Evolutionary conservation across 2,797 vertebrate species (phyloP), one percentile per base, ranked within the genome.

Genomic region (Onychomys arenicola): DNA sequence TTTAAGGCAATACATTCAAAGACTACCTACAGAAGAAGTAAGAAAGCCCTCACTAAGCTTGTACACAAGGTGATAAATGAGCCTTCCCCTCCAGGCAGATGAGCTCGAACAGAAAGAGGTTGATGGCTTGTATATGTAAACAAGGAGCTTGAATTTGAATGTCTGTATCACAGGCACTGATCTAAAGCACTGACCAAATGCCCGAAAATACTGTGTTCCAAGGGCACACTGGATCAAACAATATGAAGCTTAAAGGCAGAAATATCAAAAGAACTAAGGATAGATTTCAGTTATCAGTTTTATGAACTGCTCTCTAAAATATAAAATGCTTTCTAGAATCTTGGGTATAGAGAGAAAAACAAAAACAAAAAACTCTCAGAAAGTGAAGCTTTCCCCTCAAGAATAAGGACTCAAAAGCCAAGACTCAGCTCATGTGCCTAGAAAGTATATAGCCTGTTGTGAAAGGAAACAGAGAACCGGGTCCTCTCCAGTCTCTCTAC

Each of bases 1-100:
- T 96, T 10, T 57, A 91, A 95, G 85, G 71, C 65, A 94, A 11
- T 57, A n/a, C n/a, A 91, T 21, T 89, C n/a, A 76, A 94, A 91
- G 67, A 69, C 21, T 29, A 82, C 4, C 67, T 65, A 92, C 1
- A 85, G 25, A 91, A 93, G 14, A 19, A 40, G 73, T 32, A 93
- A 71, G 87, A 71, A 9, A 57, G 2, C 84, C 34, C 32, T 21
- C 67, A 63, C 55, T 80, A 37, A 49, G 37, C 17, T 52, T 55
- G 1, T 11, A 11, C 57, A 21, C 63, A 83, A 92, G 80, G 49
- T 67, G 32, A 81, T 84, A 81, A 76, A 46, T n/a, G 19, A 71
- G 6, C 5, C 21, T 89, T 57, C 40, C 14, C 65, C 37, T 67
- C 76, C 59, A 55, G 55, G 81, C 9, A 82, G 61, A 91, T 37